Evolutionary conservation across 2,888 invertebrate species (phyloP).

Genomic region (Athetis lepigone): DNA sequence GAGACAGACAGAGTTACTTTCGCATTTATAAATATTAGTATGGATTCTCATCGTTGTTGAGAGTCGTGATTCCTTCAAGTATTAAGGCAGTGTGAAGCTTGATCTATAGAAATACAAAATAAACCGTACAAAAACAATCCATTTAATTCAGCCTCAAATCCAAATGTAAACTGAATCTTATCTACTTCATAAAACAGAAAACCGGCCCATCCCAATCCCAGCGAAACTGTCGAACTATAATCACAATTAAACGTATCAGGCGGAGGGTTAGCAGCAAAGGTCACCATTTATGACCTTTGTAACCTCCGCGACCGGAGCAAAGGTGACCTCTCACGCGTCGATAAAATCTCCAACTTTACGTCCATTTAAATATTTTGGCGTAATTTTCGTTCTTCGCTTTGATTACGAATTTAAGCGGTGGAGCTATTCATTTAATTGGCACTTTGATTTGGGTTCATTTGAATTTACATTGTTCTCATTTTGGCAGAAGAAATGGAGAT

Average conservation of each 20-base stretch:
- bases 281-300: conserved; percentile 18
- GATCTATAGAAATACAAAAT: too few relatives aligned
- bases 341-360: conserved; percentile 38
- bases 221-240: conserved; percentile 11
- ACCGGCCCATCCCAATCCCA: not conserved
- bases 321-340: conserved; percentile 52
- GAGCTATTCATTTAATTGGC: conserved; percentile 43
- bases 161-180: not conserved
- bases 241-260: conserved; percentile 21
- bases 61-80: too few relatives aligned
- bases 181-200: not conserved
- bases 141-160: not conserved
- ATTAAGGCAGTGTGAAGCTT: too few relatives aligned
- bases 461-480: conserved; percentile 38
- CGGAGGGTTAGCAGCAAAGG: conserved; percentile 25
- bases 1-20: too few relatives aligned
- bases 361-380: conserved; percentile 48
- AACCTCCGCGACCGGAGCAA: conserved; percentile 42
- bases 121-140: not conserved
- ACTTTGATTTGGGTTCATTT: conserved; percentile 46
- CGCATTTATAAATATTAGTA: too few relatives aligned
- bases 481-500: conserved; percentile 7
- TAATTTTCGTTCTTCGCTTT: conserved; percentile 49
- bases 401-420: conserved; percentile 52
- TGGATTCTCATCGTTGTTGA: too few relatives aligned